Evolutionary conservation across 2,888 invertebrate genomes (phyloP).

Genomic region (Anthoptus insignis): DNA sequence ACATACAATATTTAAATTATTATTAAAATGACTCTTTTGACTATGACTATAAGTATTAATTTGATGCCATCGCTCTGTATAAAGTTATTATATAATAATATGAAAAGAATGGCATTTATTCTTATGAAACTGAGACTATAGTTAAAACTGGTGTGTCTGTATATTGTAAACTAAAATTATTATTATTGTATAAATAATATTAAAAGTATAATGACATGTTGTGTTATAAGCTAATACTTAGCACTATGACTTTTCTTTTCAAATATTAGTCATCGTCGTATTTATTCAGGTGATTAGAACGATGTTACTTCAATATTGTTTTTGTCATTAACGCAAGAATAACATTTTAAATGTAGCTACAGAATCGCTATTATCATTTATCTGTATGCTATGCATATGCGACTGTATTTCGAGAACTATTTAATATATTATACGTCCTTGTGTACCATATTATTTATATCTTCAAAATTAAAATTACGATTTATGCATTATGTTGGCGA

Average conservation of each 20-base stretch:
- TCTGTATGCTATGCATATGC: background rate
- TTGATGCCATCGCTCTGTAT: constrained; percentile 55
- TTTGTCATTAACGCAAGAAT: background rate
- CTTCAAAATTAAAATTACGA: too few relatives aligned
- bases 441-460: too few relatives aligned
- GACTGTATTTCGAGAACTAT: background rate
- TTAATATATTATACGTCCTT: too few relatives aligned
- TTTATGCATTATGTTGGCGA: too few relatives aligned
- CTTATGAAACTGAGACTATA: constrained; percentile 61
- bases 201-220: constrained; percentile 10
- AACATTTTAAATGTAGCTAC: background rate
- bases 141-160: constrained; percentile 37
- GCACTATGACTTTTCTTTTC: background rate
- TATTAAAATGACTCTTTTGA: constrained; percentile 56
- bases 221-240: background rate
- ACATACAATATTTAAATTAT: too few relatives aligned
- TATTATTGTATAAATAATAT: constrained; percentile 9
- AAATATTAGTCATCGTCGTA: background rate
- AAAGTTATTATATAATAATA: constrained; percentile 34
- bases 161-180: background rate
- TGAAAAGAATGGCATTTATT: constrained; percentile 64
- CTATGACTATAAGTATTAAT: constrained; percentile 55
- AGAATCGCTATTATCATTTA: background rate
- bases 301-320: background rate
- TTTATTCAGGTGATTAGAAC: background rate